Base-by-base conservation (phyloP, 2,113 vertebrate species). In the Dermatemys mawii region DNA sequence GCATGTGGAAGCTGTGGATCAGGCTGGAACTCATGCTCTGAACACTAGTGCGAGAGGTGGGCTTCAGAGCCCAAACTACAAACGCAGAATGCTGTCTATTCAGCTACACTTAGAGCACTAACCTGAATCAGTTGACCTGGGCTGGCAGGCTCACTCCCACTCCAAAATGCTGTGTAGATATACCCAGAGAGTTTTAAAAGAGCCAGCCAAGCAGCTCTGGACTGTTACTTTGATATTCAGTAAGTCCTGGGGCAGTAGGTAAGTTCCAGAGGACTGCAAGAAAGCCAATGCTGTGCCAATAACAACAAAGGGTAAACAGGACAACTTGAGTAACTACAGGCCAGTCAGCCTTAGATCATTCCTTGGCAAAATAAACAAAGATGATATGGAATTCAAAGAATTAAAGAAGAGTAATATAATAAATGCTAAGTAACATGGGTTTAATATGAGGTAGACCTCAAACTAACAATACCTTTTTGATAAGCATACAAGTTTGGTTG, bases 181-280 rank as follows among this genome's bases (percentile, higher is more conserved):
- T 60, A 35, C 29, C 29, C 6, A 38, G 17, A 21, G 8, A 87
- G 55, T 78, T 93, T 95, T 89, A 90, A 95, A 92, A 95, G 51
- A 78, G 63, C 81, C 87, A 80, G 87, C 49, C 78, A 90, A 93
- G 78, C 85, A 92, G 85, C 60, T 49, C 84, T 1, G 81, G 93
- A 93, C 93, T 92, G 26, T 11, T 92, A 8, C 90, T 83, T 53
- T 89, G 78, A 94, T 89, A 94, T 90, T 84, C 63, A 80, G 5
- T 22, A 83, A 89, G 82, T 81, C 78, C 17, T 9, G 50, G 88
- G 95, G 83, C 55, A 88, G 78, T 91, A 57, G 67, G 91, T 32
- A 73, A 84, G 82, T 94, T 92, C 87, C 63, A 67, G 35, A 94
- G 85, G 94, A 93, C 86, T n/a, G n/a, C 92, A 88, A 96, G 93